A percentile compares a stretch with the other conserved stretches of the same genome.
These are phyloP conservation scores for Sphyrna mokarran DNA, from an alignment of 2,113 vertebrate species.

Conservation along the genomic window DNA sequence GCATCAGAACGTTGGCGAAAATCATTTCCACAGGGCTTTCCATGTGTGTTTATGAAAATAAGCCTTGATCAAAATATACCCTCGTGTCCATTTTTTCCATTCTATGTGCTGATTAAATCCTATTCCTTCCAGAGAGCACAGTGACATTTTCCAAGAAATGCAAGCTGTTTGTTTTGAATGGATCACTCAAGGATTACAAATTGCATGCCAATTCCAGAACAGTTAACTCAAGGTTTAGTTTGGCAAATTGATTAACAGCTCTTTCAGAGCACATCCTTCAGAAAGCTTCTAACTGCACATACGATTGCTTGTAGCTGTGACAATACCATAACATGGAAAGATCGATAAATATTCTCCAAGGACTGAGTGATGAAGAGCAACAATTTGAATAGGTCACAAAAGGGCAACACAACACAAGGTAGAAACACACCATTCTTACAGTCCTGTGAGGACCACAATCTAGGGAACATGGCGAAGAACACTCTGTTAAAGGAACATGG, in stretches of 20 bases:
- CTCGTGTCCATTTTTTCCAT: not conserved
- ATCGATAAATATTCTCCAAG: not conserved
- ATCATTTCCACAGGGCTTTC: no score
- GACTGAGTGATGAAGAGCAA: not conserved
- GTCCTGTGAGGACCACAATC: not conserved
- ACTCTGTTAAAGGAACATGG: not conserved
- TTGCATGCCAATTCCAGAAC: not conserved
- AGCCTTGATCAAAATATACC: not conserved
- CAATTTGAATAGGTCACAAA: not conserved
- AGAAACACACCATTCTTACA: not conserved
- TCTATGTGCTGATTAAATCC: not conserved
- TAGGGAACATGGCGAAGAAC: not conserved
- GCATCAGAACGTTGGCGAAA: not conserved
- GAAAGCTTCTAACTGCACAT: not conserved
- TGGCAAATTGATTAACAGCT: not conserved
- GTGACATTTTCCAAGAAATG: not conserved
- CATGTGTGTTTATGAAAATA: not conserved
- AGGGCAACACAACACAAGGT: not conserved
- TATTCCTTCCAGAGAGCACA: not conserved
- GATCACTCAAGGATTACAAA: not conserved
- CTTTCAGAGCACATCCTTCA: not conserved
- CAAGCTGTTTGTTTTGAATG: not conserved
- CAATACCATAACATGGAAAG: not conserved
- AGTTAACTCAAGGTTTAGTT: not conserved
- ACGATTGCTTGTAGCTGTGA: not conserved